phyloP scores from a whole-genome alignment of 1,140 invertebrate genomes.

The Apis cerana region DNA sequence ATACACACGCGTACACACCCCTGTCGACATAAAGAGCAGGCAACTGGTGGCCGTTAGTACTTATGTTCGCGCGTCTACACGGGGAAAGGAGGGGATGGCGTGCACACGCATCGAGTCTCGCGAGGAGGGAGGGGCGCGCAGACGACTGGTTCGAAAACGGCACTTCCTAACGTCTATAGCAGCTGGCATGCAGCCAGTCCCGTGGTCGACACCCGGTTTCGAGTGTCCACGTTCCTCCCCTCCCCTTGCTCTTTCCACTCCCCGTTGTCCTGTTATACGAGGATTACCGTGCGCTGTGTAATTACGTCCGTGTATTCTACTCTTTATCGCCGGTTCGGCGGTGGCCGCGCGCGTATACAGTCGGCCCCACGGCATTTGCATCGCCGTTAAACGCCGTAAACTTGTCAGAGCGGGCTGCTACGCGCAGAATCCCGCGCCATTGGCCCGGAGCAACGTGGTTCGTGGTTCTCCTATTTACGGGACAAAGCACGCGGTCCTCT shows the following conservation, averaged over 20 bases:
- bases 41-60: conserved; percentile 63
- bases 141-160: conserved; percentile 54
- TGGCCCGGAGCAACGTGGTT: conserved; percentile 31
- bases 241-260: background rate
- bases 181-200: conserved; percentile 66
- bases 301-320: conserved; percentile 64
- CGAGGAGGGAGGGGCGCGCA: background rate
- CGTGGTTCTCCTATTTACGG: conserved; percentile 25
- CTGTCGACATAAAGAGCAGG: conserved; percentile 49
- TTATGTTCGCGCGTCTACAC: conserved; percentile 39
- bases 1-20: background rate
- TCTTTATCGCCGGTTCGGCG: conserved; percentile 63
- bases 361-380: conserved; percentile 51
- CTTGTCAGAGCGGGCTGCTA: conserved; percentile 59
- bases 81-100: background rate
- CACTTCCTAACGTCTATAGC: conserved; percentile 47
- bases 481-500: conserved; percentile 31
- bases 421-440: conserved; percentile 35
- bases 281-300: conserved; percentile 67
- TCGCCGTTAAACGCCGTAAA: conserved; percentile 69
- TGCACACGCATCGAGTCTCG: conserved; percentile 42
- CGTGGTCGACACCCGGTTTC: conserved; percentile 46
- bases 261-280: conserved; percentile 56
- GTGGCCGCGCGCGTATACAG: conserved; percentile 42
- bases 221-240: background rate